Conservation (phyloP, 2,113 vertebrate species). For the Montifringilla adamsi region DNA sequence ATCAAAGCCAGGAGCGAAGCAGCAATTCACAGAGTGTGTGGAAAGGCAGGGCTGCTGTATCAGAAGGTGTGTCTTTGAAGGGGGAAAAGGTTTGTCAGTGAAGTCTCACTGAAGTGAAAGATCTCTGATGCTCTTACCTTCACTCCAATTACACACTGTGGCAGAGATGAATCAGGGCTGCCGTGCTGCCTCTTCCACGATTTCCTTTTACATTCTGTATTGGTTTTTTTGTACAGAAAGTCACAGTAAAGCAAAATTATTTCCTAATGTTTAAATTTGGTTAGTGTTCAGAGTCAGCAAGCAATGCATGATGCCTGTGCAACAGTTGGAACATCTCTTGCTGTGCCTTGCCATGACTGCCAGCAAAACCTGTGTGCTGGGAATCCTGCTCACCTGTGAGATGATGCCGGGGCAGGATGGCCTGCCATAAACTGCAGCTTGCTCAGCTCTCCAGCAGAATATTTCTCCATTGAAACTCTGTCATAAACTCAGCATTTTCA, state of each 20-base stretch:
- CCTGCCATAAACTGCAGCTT: not conserved
- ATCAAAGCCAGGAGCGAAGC: not conserved
- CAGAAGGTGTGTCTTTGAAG: not conserved
- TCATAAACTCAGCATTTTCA: not conserved
- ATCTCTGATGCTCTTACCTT: not conserved
- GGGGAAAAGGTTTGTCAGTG: not conserved
- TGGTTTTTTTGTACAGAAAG: not conserved
- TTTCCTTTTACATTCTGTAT: not conserved
- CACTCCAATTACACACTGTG: not conserved
- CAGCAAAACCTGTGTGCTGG: not conserved
- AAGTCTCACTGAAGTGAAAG: not conserved
- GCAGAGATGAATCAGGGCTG: not conserved
- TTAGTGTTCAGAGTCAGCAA: not conserved
- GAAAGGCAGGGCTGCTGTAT: not conserved
- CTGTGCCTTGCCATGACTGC: not conserved
- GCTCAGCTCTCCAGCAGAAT: not conserved
- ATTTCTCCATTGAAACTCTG: not conserved
- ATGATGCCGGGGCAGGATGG: not conserved
- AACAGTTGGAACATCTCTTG: not conserved
- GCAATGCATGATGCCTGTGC: not conserved
- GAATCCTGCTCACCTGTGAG: not conserved
- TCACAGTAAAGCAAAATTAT: not conserved
- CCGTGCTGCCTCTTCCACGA: not conserved
- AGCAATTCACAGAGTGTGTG: not conserved
- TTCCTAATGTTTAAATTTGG: not conserved